Conservation (phyloP, 2,113 vertebrate genomes). For the Monarcha castaneiventris region DNA sequence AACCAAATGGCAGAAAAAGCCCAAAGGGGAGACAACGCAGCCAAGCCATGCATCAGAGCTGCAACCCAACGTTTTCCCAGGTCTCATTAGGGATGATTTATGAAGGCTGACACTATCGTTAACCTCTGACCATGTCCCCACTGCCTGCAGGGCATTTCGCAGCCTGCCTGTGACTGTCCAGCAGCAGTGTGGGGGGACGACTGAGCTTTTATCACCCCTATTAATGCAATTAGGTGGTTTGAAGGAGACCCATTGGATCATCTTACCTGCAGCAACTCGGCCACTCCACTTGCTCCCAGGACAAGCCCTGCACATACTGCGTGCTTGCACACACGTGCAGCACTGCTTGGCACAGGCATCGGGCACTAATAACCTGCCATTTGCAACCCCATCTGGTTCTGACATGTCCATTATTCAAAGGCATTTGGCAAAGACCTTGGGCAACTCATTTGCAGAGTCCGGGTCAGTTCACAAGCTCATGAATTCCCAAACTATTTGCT, state of each 20-base stretch:
- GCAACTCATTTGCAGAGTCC: conserved; percentile 26
- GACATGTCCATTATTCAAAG: conserved; percentile 40
- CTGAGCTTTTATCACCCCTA: neutral
- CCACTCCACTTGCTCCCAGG: rapidly evolving
- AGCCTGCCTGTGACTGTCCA: neutral
- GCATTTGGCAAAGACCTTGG: conserved; percentile 53
- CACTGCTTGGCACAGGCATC: neutral
- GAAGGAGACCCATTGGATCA: neutral
- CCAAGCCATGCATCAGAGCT: neutral
- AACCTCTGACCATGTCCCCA: conserved; percentile 29
- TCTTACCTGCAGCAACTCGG: neutral
- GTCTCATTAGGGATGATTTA: conserved; percentile 46
- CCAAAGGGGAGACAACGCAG: neutral
- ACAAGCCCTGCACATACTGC: rapidly evolving
- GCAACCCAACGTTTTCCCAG: neutral
- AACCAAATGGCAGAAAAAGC: neutral
- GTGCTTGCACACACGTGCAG: neutral
- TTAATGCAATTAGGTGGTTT: neutral
- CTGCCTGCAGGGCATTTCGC: neutral
- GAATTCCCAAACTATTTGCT: conserved; percentile 30
- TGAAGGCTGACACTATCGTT: conserved; percentile 13
- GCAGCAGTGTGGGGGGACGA: neutral
- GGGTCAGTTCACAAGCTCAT: conserved; percentile 41
- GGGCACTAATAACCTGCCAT: neutral
- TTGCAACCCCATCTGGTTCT: conserved; percentile 20